Conservation (phyloP, 2,888 invertebrate species). For the Gymnosoma rotundatum region DNA sequence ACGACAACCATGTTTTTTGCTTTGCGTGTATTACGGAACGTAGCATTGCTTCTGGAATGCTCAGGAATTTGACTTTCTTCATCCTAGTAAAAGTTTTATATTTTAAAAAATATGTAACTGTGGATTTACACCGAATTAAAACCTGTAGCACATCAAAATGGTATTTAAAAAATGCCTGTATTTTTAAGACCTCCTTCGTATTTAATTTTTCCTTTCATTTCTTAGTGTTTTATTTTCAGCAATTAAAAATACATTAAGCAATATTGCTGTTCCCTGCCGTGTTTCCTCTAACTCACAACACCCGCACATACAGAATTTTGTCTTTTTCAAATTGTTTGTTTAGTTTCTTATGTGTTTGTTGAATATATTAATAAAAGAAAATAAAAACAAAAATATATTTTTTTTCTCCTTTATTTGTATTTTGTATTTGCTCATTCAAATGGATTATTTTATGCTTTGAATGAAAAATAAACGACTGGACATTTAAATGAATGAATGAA, state of each 20-base stretch:
- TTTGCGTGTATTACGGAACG: too few relatives aligned
- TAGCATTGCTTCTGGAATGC: too few relatives aligned
- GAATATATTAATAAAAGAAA: conserved; percentile 12
- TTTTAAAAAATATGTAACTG: too few relatives aligned
- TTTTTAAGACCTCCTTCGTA: neutral
- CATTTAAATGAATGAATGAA: conserved; percentile 1
- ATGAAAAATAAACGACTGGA: conserved; percentile 2
- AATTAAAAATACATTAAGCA: conserved; percentile 59
- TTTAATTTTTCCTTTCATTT: neutral
- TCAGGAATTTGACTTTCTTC: too few relatives aligned
- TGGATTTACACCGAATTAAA: too few relatives aligned
- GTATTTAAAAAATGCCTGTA: neutral
- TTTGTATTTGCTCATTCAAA: conserved; percentile 55
- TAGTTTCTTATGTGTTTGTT: neutral
- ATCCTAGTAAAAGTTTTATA: too few relatives aligned
- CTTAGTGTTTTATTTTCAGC: conserved; percentile 7
- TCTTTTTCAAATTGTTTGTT: conserved; percentile 4
- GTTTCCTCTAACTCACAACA: neutral
- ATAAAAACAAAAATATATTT: neutral
- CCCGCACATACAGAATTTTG: neutral
- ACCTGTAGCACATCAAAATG: too few relatives aligned
- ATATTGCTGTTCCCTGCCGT: neutral
- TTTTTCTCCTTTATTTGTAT: conserved; percentile 13
- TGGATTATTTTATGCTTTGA: conserved; percentile 23
- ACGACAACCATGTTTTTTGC: too few relatives aligned